Evolutionary conservation across 2,888 invertebrate genomes (phyloP).

Genomic region (Hemaris fuciformis): DNA sequence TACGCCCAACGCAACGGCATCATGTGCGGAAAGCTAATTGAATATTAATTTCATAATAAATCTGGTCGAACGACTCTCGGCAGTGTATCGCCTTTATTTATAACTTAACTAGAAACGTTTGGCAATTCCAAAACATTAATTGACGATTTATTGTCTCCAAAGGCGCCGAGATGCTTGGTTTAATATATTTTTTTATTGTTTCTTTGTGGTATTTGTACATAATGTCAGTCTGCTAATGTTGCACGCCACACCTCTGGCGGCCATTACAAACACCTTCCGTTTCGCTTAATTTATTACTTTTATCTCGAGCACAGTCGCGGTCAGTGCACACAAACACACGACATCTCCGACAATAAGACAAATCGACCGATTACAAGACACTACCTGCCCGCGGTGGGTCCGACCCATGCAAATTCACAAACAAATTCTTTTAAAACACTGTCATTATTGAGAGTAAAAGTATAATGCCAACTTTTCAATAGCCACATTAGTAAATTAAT

Average conservation of each 20-base stretch:
- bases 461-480: slow-evolving; percentile 53
- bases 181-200: slow-evolving; percentile 23
- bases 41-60: slow-evolving; percentile 80
- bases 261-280: slow-evolving; percentile 76
- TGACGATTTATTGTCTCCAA: slow-evolving; percentile 40
- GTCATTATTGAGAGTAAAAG: slow-evolving; percentile 69
- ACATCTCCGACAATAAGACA: slow-evolving; percentile 78
- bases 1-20: slow-evolving; percentile 73
- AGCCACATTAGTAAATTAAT: slow-evolving; percentile 71
- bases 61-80: slow-evolving; percentile 68
- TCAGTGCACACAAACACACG: slow-evolving; percentile 75
- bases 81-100: slow-evolving; percentile 60
- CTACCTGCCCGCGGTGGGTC: slow-evolving; percentile 76
- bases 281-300: slow-evolving; percentile 76
- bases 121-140: slow-evolving; percentile 43
- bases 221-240: slow-evolving; percentile 52
- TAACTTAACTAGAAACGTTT: slow-evolving; percentile 60
- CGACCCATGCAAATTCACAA: slow-evolving; percentile 63
- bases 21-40: slow-evolving; percentile 82
- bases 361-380: slow-evolving; percentile 76
- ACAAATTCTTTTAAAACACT: slow-evolving; percentile 49
- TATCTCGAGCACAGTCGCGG: slow-evolving; percentile 76
- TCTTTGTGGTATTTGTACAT: slow-evolving; percentile 25
- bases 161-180: slow-evolving; percentile 22
- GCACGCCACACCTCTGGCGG: slow-evolving; percentile 64